These are phyloP conservation scores for Diadumene lineata DNA, from an alignment of 92 coral and sea anemone genomes.

Conservation along the genomic window DNA sequence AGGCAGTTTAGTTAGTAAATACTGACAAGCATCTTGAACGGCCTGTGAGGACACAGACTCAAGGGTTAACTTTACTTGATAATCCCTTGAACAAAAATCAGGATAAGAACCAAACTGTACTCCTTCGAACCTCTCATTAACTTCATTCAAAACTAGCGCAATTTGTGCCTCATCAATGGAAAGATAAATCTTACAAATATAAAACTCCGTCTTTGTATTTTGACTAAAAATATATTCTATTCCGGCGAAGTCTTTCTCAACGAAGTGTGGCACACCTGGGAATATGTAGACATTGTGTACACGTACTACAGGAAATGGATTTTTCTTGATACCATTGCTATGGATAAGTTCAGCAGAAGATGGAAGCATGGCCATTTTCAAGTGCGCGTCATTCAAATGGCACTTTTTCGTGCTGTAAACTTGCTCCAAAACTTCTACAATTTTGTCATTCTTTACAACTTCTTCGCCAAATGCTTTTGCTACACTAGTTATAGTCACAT, in stretches of 20 bases:
- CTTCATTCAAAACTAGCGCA: conserved; percentile 74
- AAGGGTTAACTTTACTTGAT: conserved; percentile 76
- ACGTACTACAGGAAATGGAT: conserved; percentile 75
- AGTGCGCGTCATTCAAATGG: conserved; percentile 60
- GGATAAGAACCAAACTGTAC: conserved; percentile 95
- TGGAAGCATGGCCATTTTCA: conserved; percentile 89
- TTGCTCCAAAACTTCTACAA: conserved; percentile 48
- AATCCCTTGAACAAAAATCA: conserved; percentile 55
- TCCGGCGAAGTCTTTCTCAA: conserved; percentile 61
- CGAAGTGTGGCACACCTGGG: conserved; percentile 85
- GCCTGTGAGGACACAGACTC: conserved; percentile 63
- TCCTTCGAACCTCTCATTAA: conserved; percentile 68
- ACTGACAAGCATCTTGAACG: conserved; percentile 71
- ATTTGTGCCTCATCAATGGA: conserved; percentile 71
- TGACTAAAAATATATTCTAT: conserved; percentile 49
- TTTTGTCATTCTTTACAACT: conserved; percentile 70
- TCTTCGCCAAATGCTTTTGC: conserved; percentile 84
- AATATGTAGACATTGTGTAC: conserved; percentile 82
- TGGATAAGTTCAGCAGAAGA: conserved; percentile 63
- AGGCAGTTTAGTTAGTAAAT: conserved; percentile 68
- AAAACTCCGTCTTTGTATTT: conserved; percentile 51
- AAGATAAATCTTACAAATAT: conserved; percentile 69
- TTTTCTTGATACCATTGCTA: conserved; percentile 41
- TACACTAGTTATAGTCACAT: conserved; percentile 83
- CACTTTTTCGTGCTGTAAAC: conserved; percentile 41